Percentiles rank a stretch among this genome's conserved stretches.
Conservation (phyloP, 1,140 invertebrate genomes). For the Brachionus plicatilis region DNA sequence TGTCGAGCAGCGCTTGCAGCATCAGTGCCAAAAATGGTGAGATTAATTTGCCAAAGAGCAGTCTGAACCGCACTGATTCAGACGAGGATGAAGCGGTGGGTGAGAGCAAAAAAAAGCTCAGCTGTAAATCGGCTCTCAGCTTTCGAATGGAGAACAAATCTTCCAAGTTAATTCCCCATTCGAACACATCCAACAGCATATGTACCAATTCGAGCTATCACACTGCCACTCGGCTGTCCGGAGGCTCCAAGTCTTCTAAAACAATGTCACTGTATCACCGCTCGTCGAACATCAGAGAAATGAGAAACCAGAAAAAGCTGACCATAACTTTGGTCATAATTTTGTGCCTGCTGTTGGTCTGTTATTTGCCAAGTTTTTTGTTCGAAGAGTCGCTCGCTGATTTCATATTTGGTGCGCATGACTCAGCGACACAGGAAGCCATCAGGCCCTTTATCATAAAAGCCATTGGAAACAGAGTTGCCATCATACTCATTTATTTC, state of each 20-base stretch:
- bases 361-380: conserved; percentile 39
- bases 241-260: background rate
- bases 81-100: background rate
- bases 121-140: background rate
- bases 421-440: background rate
- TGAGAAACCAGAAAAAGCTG: conserved; percentile 35
- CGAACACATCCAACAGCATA: background rate
- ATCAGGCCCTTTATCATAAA: conserved; percentile 27
- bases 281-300: background rate
- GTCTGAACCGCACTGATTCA: background rate
- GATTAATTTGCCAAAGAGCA: background rate
- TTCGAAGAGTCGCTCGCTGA: conserved; percentile 28
- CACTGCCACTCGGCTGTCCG: background rate
- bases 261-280: background rate
- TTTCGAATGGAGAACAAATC: background rate
- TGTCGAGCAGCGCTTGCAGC: background rate
- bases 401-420: conserved; percentile 25
- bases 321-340: conserved; percentile 24
- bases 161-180: background rate
- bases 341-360: conserved; percentile 1
- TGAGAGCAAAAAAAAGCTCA: background rate
- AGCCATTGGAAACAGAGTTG: conserved; percentile 1
- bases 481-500: conserved; percentile 24
- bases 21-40: background rate
- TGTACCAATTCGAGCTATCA: background rate